phyloP scores from a whole-genome alignment of 2,113 vertebrate species.

The Ammospiza nelsoni region DNA sequence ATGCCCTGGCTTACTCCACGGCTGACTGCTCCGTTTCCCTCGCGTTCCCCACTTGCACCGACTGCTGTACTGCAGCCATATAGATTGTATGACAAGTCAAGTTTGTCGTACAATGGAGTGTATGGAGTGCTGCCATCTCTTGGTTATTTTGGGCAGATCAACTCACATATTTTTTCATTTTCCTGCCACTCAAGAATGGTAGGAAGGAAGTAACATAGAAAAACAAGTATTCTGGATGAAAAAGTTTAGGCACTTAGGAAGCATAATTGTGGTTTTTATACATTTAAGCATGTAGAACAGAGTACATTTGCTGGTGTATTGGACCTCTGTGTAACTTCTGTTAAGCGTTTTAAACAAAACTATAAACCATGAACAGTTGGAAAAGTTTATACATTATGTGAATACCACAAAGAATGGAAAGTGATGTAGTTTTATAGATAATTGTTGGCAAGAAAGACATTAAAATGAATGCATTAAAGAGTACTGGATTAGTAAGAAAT shows the following conservation, averaged over 20 bases:
- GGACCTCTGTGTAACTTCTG: not conserved
- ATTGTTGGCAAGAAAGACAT: not conserved
- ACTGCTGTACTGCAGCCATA: not conserved
- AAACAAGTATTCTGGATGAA: not conserved
- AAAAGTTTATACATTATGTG: not conserved
- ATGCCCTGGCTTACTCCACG: not conserved
- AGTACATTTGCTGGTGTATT: not conserved
- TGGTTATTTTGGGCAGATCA: conserved; percentile 24
- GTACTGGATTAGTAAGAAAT: not conserved
- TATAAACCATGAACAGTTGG: not conserved
- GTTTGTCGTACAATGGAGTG: not conserved
- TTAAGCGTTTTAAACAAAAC: not conserved
- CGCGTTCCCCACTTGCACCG: not conserved
- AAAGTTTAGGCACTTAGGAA: not conserved
- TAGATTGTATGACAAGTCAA: not conserved
- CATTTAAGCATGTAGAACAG: not conserved
- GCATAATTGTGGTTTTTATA: not conserved
- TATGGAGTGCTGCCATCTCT: conserved; percentile 60
- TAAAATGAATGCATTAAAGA: not conserved
- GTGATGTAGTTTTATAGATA: not conserved
- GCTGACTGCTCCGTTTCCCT: not conserved
- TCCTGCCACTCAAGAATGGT: not conserved
- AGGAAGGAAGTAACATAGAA: not conserved
- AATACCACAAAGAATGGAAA: not conserved
- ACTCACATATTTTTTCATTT: not conserved